phyloP scores from a whole-genome alignment of 2,113 vertebrate genomes.

The Sinocyclocheilus maitianheensis region DNA sequence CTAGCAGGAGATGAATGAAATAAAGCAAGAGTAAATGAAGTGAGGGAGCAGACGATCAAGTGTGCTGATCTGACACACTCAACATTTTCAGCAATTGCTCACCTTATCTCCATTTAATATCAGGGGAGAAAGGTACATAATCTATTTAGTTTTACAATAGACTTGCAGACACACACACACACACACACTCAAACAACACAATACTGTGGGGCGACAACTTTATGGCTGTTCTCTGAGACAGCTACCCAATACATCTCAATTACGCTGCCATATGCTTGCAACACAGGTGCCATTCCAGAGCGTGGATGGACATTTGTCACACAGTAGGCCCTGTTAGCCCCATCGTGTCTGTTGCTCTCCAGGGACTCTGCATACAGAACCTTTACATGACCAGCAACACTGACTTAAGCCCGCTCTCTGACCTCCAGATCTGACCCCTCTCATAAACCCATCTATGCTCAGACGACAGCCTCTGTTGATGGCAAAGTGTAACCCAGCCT shows the following conservation, averaged over 20 bases:
- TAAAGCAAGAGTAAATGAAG: conserved; percentile 15
- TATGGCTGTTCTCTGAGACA: conserved; percentile 41
- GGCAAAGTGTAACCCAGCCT: conserved; percentile 16
- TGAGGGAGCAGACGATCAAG: conserved; percentile 12
- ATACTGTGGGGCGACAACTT: conserved; percentile 34
- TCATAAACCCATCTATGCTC: not conserved
- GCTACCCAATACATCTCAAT: conserved; percentile 39
- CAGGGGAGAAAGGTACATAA: not conserved
- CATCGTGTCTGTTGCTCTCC: conserved; percentile 14
- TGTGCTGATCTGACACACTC: conserved; percentile 14
- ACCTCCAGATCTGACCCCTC: conserved; percentile 43
- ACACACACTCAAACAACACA: conserved; percentile 26
- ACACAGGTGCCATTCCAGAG: conserved; percentile 46
- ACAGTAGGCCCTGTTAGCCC: conserved; percentile 17
- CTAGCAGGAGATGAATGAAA: conserved; percentile 6
- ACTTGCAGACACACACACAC: not conserved
- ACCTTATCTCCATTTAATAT: conserved; percentile 20
- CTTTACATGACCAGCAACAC: conserved; percentile 37
- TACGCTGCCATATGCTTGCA: conserved; percentile 50
- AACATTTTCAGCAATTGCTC: conserved; percentile 9
- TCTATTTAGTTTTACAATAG: not conserved
- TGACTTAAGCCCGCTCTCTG: conserved; percentile 41
- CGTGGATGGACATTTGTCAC: conserved; percentile 44
- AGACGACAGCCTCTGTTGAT: conserved; percentile 8
- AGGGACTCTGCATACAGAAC: conserved; percentile 17